Base-by-base conservation (phyloP, 2,797 vertebrate genomes). In the Microctenopoma steveboyesi region DNA sequence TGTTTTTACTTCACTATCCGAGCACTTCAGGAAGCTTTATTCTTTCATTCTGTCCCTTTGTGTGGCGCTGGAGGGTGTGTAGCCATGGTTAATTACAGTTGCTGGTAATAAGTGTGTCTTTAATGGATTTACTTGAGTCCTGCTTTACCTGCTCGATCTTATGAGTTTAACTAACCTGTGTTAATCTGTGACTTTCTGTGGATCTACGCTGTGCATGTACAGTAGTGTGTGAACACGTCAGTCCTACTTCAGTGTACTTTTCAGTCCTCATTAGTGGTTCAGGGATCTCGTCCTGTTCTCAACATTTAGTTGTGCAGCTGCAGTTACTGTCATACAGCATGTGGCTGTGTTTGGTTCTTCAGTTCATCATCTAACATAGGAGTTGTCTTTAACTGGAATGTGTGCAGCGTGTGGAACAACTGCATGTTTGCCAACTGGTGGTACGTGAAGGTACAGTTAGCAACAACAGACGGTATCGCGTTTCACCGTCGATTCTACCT, bases 41-140 rank as follows among this genome's bases (percentile, higher is more conserved):
- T 45, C 42, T 45, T 45, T 45, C 52, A 51, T 25, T 54, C 52
- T 48, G 30, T 64, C 14, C 3, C 3, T 47, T 11, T 51, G 14
- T 28, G 18, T 54, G n/a, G 4, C 10, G 2, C 51, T 6, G 27
- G 55, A 16, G 8, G 3, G 9, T 27, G 5, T 39, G 28, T 14
- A 18, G 6, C 0, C 0, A 9, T 0, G 10, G 3, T 57, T 52
- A 25, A 68, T 80, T n/a, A 63, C 62, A 56, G 33, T 40, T 45
- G 18, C 15, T 43, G 18, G 42, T 72, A 10, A 42, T n/a, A 15
- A 40, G 37, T 37, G 11, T 63, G 37, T 27, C 33, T 15, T 58
- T 74, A 70, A 83, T 54, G 10, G 45, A 42, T 72, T 82, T 77
- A 79, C 75, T 54, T 69, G 37, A 57, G 16, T 22, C 0, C 25